Evolutionary conservation across 2,113 vertebrate genomes (phyloP).

Genomic region (Loxodonta africana): DNA sequence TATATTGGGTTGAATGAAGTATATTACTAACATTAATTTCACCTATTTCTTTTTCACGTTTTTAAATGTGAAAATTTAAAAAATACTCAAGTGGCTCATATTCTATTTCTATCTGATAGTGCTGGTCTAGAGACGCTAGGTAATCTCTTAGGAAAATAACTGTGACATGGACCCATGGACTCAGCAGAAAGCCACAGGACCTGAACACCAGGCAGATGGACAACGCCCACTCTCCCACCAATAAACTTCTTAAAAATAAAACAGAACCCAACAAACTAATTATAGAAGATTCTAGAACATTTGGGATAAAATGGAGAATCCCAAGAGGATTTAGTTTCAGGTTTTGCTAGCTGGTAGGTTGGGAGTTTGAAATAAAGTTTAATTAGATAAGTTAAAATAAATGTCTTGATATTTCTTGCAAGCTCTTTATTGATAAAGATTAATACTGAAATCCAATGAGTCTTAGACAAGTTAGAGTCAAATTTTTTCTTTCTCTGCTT

Average conservation of each 20-base stretch:
- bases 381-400: too few relatives aligned
- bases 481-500: too few relatives aligned
- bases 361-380: not conserved
- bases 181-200: not conserved
- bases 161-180: not conserved
- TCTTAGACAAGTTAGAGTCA: fast-evolving
- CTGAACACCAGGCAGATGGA: not conserved
- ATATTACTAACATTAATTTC: not conserved
- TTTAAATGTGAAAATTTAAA: not conserved
- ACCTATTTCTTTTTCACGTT: not conserved
- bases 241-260: not conserved
- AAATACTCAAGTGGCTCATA: fast-evolving
- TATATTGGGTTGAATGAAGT: not conserved
- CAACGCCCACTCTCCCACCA: too few relatives aligned
- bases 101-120: not conserved
- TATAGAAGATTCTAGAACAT: not conserved
- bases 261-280: too few relatives aligned
- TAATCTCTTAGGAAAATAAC: fast-evolving
- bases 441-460: too few relatives aligned
- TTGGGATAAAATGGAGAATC: not conserved
- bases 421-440: too few relatives aligned
- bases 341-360: not conserved
- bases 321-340: not conserved
- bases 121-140: fast-evolving
- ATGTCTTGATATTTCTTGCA: too few relatives aligned